Evolutionary conservation across 2,113 vertebrate genomes (phyloP), one percentile per base, ranked within the genome.

Genomic region (Cichladusa arquata): DNA sequence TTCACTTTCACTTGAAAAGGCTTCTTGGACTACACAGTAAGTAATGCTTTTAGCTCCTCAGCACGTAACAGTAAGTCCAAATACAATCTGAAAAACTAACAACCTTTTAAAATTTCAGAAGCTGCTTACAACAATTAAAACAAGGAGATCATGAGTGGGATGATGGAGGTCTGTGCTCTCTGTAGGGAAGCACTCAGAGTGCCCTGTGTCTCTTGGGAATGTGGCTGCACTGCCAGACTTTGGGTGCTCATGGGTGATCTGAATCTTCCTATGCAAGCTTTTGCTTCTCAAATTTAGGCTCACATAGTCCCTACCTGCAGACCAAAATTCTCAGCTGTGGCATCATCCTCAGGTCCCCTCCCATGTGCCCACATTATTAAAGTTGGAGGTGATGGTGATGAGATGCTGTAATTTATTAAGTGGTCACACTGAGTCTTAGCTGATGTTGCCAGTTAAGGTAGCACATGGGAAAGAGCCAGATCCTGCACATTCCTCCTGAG

Each of bases 41-140:
- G 81, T 72, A 93, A 91, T 84, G 89, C 96, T 96, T 96, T 91
- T 91, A 93, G 38, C 77, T 95, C 65, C 86, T 81, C 56, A 24
- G 56, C 48, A 48, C 2, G 0, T 31, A 93, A 81, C 34, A 72
- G 4, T 31, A 66, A 94, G n/a, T 81, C 73, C 36, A 93, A 97
- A 88, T 77, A 64, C 51, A 48, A 38, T 81, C 71, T 45, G 65
- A 65, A 93, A 97, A 92, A 65, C 64, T 36, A 81, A 24, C 19
- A 92, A 67, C n/a, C 13, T 71, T 94, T 93, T 93, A 95, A 94
- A 81, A 89, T 94, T 92, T 95, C 81, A 84, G 57, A 79, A 91
- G 69, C 57, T 89, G 40, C 44, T 91, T 84, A 53, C 15, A 69
- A 76, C 86, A 93, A 81, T 78, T 86, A 64, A 94, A 84, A 44